Base-by-base conservation (phyloP, 2,797 vertebrate genomes). In the Paratrypauchen microcephalus region DNA sequence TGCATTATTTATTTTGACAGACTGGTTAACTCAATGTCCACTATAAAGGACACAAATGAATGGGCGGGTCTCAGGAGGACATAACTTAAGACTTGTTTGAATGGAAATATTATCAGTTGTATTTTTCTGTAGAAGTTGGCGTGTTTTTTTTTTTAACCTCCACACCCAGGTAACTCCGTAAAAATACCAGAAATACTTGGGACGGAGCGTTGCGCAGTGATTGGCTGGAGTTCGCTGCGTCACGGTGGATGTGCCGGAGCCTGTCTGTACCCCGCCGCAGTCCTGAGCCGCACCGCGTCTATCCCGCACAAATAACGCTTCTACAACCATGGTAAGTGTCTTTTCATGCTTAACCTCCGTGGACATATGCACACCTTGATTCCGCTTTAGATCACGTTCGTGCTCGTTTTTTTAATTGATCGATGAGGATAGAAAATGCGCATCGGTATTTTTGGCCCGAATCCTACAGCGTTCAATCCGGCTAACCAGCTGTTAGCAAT, bases 401-500 rank as follows among this genome's bases (percentile, higher is more conserved):
- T 24, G 36, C 36, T 4, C 13, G n/a, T 1, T 1, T 36, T 36
- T 41, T 45, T 23, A 7, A 8, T 23, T 3, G 12, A 23, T 23
- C 3, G 13, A 21, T 41, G 16, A 16, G 5, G 28, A 39, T n/a
- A 4, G 19, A 13, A 23, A 45, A 36, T n/a, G 59, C 32, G 60
- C 15, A 24, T 47, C 13, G 61, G 36, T 47, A 16, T 47, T 63
- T 45, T 23, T 55, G 8, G 4, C 9, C 13, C 39, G 0, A 16
- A 0, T 45, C n/a, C 2, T n/a, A 28, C 28, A 11, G 39, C 36
- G 21, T 41, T 8, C n/a, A 15, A 0, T 23, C 13, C 11, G 30
- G 58, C 58, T 30, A 21, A 45, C 12, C 63, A n/a, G 63, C 63
- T 28, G 24, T 65, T 65, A 65, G 63, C 63, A 5, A 19, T 21